Evolutionary conservation across 2,888 invertebrate genomes (phyloP).

Genomic region (Parelbella ahira): DNA sequence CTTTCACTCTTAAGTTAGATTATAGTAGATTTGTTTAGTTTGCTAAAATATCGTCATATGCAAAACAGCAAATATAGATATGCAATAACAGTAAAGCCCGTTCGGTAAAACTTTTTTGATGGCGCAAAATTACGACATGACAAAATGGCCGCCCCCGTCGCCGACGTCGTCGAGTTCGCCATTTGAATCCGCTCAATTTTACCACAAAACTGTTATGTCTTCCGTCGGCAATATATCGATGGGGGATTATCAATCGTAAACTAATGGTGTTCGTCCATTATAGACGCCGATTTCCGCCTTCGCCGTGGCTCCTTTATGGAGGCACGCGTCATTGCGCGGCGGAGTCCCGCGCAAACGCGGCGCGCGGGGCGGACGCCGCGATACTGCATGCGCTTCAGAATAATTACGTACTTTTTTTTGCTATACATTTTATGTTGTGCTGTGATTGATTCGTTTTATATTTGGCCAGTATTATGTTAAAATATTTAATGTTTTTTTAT

Average conservation of each 20-base stretch:
- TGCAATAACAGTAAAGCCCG: conserved; percentile 20
- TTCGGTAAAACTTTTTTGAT: conserved; percentile 18
- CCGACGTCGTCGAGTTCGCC: conserved; percentile 31
- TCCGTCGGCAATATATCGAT: conserved; percentile 72
- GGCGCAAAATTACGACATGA: conserved; percentile 18
- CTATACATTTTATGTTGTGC: too few species aligned
- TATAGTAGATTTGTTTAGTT: too few species aligned
- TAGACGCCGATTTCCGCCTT: conserved; percentile 74
- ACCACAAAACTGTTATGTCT: conserved; percentile 79
- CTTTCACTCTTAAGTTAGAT: too few species aligned
- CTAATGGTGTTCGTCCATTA: conserved; percentile 79
- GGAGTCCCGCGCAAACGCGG: conserved; percentile 50
- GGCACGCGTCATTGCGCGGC: conserved; percentile 69
- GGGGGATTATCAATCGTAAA: conserved; percentile 76
- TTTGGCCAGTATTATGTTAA: too few species aligned
- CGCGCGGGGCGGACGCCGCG: too few species aligned
- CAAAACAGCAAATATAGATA: conserved; percentile 2
- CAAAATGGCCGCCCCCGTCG: conserved; percentile 19
- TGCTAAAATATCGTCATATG: too few species aligned
- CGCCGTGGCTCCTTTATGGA: conserved; percentile 70
- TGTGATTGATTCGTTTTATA: too few species aligned
- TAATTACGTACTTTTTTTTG: too few species aligned
- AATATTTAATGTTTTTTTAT: too few species aligned
- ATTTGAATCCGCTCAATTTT: conserved; percentile 67
- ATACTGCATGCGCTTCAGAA: too few species aligned